Base-by-base conservation (phyloP, 1,140 invertebrate species). In the Zaprionus africanus region DNA sequence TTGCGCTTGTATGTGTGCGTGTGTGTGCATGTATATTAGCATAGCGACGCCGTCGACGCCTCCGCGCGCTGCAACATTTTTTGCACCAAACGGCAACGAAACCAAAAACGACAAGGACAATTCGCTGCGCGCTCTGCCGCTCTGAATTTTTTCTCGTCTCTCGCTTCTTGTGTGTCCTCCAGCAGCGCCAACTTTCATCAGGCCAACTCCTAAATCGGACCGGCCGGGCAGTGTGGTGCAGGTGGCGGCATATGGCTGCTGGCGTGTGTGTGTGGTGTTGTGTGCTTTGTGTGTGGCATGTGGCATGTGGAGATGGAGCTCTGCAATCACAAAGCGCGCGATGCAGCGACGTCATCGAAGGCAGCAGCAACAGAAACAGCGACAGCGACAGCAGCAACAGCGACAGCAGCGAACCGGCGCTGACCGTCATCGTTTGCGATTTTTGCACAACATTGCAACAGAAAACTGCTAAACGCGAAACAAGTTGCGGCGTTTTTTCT, bases 381-480 rank as follows among this genome's bases (percentile, higher is more conserved):
- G 70, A 64, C 78, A 69, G 60, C 67, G 76, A 63, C 57, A 34
- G 31, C 31, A 38, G 41, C 65, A 38, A 57, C 56, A 67, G 28
- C 63, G 65, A 54, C 63, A 61, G 15, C 72, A 51, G 46, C 57
- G 49, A 61, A 12, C 53, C 64, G 59, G 46, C 68, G 78, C 78
- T 82, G 71, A 80, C 82, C 80, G 81, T 87, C 86, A 91, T 83
- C 87, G 87, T 90, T 91, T 87, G 82, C 80, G 78, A 90, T 85
- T 90, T 91, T 86, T 73, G 80, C 82, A 86, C 74, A 82, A 83
- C 90, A 91, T 90, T 91, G 90, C 90, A 91, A 91, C 90, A 91
- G 90, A 91, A 91, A 91, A 90, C 85, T 83, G 90, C 90, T 91
- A 91, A 91, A 91, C 90, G 90, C 90, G 90, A 91, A 91, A 82